These are phyloP conservation scores for Apostichopus parvimensis DNA, from an alignment of 35 echinoderm and acorn worm species.

Conservation along the genomic window DNA sequence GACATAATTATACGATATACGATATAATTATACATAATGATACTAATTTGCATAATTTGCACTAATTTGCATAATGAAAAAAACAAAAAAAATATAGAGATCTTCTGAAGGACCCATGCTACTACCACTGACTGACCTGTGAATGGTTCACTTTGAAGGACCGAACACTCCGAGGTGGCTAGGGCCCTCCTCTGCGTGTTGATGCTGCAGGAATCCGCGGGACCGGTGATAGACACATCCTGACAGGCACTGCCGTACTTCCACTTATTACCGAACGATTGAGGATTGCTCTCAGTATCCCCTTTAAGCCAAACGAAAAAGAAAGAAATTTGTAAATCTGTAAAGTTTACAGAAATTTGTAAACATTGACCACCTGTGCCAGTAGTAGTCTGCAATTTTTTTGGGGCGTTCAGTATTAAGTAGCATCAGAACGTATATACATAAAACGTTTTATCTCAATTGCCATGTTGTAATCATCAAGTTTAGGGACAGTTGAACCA, in stretches of 20 bases:
- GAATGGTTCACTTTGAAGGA: constrained; percentile 53
- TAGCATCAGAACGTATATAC: too few relatives aligned
- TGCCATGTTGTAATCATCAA: too few relatives aligned
- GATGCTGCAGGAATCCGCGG: constrained; percentile 60
- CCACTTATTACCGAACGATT: constrained; percentile 93
- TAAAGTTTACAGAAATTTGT: too few relatives aligned
- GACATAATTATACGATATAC: not conserved
- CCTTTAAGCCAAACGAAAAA: constrained; percentile 27
- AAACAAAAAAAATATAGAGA: not conserved
- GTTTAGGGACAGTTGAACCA: too few relatives aligned
- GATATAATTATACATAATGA: too few relatives aligned
- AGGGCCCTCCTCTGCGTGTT: constrained; percentile 66
- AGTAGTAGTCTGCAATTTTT: too few relatives aligned
- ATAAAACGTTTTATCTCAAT: too few relatives aligned
- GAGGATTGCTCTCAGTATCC: constrained; percentile 70
- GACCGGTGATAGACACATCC: constrained; percentile 42
- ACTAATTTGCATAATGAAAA: not conserved
- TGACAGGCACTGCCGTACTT: constrained; percentile 64
- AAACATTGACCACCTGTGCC: too few relatives aligned
- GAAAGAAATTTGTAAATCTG: too few relatives aligned
- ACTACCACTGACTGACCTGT: constrained; percentile 43
- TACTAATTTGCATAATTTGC: too few relatives aligned
- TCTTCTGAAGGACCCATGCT: too few relatives aligned
- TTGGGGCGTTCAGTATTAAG: too few relatives aligned
- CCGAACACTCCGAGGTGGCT: constrained; percentile 52